Conservation (phyloP, 2,113 vertebrate genomes). For the Ictalurus punctatus region DNA sequence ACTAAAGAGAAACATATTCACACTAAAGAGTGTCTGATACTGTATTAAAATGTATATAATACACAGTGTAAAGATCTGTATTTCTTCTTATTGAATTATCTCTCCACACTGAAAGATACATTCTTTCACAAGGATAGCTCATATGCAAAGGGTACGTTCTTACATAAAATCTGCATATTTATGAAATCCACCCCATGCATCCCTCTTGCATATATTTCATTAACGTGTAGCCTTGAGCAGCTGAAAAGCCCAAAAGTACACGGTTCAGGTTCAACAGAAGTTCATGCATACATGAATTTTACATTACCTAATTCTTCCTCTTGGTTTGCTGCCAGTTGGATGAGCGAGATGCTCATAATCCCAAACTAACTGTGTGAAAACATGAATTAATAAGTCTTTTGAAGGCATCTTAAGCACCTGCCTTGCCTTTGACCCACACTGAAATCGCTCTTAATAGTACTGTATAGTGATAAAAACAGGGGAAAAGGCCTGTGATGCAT, state of each 20-base stretch:
- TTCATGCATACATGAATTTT: conserved; percentile 39
- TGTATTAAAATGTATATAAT: neutral
- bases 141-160: neutral
- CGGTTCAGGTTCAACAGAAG: conserved; percentile 33
- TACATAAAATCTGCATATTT: conserved; percentile 32
- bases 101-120: neutral
- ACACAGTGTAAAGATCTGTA: neutral
- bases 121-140: neutral
- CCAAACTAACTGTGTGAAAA: conserved; percentile 17
- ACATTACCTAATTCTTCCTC: conserved; percentile 10
- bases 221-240: neutral
- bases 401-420: neutral
- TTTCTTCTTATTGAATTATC: neutral
- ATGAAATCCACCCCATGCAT: neutral
- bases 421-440: neutral
- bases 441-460: neutral
- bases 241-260: conserved; percentile 4
- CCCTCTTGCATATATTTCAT: conserved; percentile 2
- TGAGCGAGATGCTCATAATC: conserved; percentile 20
- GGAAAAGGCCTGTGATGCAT: too few relatives aligned
- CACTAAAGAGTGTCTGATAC: neutral
- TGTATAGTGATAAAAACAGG: neutral
- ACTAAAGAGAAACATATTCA: neutral
- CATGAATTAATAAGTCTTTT: conserved; percentile 26
- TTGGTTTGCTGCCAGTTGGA: neutral